Evolutionary conservation across 2,888 invertebrate genomes (phyloP), one percentile per base, ranked within the genome.

Genomic region (Horisme vitalbata): DNA sequence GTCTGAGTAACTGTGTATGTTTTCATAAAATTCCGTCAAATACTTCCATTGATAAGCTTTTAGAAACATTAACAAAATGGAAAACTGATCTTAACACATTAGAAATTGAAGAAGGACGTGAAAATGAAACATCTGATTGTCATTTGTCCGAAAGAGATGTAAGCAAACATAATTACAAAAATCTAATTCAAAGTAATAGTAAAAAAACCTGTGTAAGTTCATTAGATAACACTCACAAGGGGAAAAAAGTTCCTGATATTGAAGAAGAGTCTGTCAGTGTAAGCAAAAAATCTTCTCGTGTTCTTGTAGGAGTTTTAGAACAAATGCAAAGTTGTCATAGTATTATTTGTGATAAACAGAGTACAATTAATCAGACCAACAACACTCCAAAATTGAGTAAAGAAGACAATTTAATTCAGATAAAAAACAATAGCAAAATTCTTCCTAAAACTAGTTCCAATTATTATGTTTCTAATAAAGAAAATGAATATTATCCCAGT

Each of bases 1-100:
- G 81, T 52, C 55, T 54, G 24, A 75, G 60, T 33, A 58, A 74
- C 20, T 75, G 75, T 55, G 59, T 57, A 45, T 87, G 88, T 69
- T 83, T 87, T 51, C 69, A 79, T 59, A 84, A 79, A 66, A 45
- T 65, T 3, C 87, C 87, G 21, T 88, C 88, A 31, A 79, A 68
- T 43, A 73, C 75, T 24, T 88, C 88, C 2, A 71, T 88, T 47
- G 77, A 87, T 53, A 71, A 72, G 46, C 65, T 87, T 37, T 63
- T 88, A 32, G 65, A 75, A 38, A 75, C 63, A 8, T 71, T 86
- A 50, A 45, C 57, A 1, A 70, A 74, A 49, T 75, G 71, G 74
- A 76, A 76, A 55, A 56, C 43, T 55, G 67, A 75, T 43, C 53
- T 71, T 36, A 56, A 57, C 4, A 13, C 43, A 14, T 47, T 35